A percentile compares a stretch with the other conserved stretches of the same genome.
phyloP scores from a whole-genome alignment of 2,888 invertebrate species.

The Eurytoma californica region DNA sequence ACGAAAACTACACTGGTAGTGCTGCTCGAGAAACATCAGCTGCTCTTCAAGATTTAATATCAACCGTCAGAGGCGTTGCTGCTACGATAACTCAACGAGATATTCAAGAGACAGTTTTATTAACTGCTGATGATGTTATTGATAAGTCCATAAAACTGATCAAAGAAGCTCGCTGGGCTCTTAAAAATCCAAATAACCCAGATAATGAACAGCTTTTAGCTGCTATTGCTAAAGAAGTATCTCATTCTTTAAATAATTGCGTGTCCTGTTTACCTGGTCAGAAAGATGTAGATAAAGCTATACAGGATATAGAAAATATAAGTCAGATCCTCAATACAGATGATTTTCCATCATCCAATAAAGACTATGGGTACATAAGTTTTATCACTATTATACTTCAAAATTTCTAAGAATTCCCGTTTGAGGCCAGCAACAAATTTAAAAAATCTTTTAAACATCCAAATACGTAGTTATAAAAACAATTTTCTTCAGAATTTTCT shows the following conservation, averaged over 20 bases:
- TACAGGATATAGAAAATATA: conserved; percentile 87
- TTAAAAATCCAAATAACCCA: conserved; percentile 82
- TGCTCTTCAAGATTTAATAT: conserved; percentile 84
- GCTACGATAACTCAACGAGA: conserved; percentile 81
- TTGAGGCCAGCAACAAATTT: not conserved
- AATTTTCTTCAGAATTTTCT: too few species aligned
- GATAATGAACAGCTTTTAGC: conserved; percentile 79
- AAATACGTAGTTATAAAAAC: too few species aligned
- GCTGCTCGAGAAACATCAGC: conserved; percentile 89
- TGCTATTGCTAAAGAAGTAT: conserved; percentile 85
- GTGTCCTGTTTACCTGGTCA: conserved; percentile 94
- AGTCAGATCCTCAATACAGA: conserved; percentile 84
- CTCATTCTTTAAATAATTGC: conserved; percentile 79
- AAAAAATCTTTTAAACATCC: not conserved
- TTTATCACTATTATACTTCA: too few species aligned
- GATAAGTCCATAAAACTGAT: conserved; percentile 86
- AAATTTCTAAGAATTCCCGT: not conserved
- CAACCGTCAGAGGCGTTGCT: conserved; percentile 86
- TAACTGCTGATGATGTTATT: conserved; percentile 87
- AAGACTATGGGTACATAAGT: conserved; percentile 80
- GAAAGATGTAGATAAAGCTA: conserved; percentile 93
- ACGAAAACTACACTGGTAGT: conserved; percentile 87
- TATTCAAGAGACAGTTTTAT: conserved; percentile 79
- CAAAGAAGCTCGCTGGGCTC: conserved; percentile 87
- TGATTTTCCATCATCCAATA: conserved; percentile 85